phyloP scores from a whole-genome alignment of 2,888 invertebrate species.

The Drosophila engyochracea region DNA sequence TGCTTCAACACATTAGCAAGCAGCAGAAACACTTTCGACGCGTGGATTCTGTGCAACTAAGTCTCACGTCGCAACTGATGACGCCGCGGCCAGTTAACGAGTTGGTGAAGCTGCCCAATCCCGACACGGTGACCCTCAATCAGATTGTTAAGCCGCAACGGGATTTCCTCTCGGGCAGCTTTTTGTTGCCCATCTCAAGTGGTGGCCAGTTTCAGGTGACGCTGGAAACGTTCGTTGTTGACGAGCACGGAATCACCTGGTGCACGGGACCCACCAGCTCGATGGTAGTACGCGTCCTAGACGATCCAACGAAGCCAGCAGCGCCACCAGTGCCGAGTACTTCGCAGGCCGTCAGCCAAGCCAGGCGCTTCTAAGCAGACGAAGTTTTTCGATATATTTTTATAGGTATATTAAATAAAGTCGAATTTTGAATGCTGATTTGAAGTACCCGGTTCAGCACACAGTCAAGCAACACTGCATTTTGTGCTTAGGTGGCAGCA shows the following conservation, averaged over 20 bases:
- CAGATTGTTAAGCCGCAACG: slow-evolving; percentile 95
- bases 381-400: background rate
- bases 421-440: slow-evolving; percentile 7
- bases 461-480: slow-evolving; percentile 17
- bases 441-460: slow-evolving; percentile 16
- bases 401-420: background rate
- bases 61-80: slow-evolving; percentile 89
- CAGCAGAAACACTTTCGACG: slow-evolving; percentile 89
- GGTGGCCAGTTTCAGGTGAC: slow-evolving; percentile 91
- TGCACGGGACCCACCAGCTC: slow-evolving; percentile 93
- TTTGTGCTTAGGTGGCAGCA: slow-evolving; percentile 28
- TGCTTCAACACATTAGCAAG: slow-evolving; percentile 90
- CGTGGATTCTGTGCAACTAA: slow-evolving; percentile 90
- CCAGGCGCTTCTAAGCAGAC: slow-evolving; percentile 72
- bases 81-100: slow-evolving; percentile 82
- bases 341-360: slow-evolving; percentile 71
- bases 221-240: slow-evolving; percentile 94
- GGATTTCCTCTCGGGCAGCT: slow-evolving; percentile 97
- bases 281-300: slow-evolving; percentile 84
- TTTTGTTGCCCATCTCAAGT: slow-evolving; percentile 88
- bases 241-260: slow-evolving; percentile 94
- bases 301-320: slow-evolving; percentile 83
- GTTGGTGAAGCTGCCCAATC: slow-evolving; percentile 67
- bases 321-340: slow-evolving; percentile 69
- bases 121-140: slow-evolving; percentile 87